phyloP scores from a whole-genome alignment of 2,113 vertebrate genomes.

The Boulengeromyrus knoepffleri region DNA sequence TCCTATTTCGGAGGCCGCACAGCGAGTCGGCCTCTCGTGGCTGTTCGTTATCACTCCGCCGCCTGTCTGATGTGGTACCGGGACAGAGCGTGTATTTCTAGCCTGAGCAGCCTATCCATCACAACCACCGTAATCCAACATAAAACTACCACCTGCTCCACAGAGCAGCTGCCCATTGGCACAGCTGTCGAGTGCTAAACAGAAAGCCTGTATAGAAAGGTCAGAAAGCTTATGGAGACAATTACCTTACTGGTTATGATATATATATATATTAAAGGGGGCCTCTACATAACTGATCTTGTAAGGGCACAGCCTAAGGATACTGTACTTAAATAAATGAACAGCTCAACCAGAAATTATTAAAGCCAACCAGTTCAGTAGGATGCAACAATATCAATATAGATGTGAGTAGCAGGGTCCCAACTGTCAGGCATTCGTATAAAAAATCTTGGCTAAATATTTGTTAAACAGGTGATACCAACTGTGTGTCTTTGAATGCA shows the following conservation, averaged over 20 bases:
- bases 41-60: slow-evolving; percentile 57
- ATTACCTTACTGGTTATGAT: slow-evolving; percentile 8
- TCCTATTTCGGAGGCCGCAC: slow-evolving; percentile 9
- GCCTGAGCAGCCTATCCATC: slow-evolving; percentile 60
- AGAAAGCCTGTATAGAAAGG: slow-evolving; percentile 1
- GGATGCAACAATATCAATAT: not conserved
- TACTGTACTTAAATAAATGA: not conserved
- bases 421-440: not conserved
- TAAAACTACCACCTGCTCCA: slow-evolving; percentile 62
- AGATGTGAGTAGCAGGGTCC: not conserved
- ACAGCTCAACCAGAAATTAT: not conserved
- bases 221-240: slow-evolving; percentile 2
- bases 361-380: not conserved
- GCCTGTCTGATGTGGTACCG: slow-evolving; percentile 24
- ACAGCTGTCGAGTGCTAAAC: not conserved
- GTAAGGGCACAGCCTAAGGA: slow-evolving; percentile 33
- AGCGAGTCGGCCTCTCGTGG: slow-evolving; percentile 29
- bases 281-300: slow-evolving; percentile 38
- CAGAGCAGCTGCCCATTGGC: slow-evolving; percentile 54
- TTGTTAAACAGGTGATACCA: not conserved
- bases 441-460: not conserved
- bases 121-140: slow-evolving; percentile 59
- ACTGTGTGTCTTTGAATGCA: not conserved
- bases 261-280: not conserved
- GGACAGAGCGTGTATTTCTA: slow-evolving; percentile 47